Evolutionary conservation across 2,888 invertebrate genomes (phyloP), one percentile per base, ranked within the genome.

Genomic region (Scaptodrosophila latifasciaeformis): DNA sequence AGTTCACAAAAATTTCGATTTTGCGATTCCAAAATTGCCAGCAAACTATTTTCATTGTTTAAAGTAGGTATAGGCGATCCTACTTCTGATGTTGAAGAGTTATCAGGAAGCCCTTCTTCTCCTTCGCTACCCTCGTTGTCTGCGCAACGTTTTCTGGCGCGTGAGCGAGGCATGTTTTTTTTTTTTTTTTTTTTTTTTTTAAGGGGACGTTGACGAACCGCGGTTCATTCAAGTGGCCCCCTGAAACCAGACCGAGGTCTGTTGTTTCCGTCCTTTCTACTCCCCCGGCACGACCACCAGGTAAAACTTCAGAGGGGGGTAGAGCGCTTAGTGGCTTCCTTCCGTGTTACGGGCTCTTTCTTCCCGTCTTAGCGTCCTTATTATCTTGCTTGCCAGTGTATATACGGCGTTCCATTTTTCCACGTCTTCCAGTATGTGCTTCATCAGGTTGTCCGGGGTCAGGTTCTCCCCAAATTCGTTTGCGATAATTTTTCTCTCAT

Each of bases 131-230:
- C n/a, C n/a, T n/a, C n/a, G n/a, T n/a, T n/a, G n/a, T n/a, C n/a
- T n/a, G n/a, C n/a, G n/a, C n/a, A n/a, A n/a, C n/a, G n/a, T n/a
- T n/a, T n/a, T n/a, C n/a, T n/a, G n/a, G n/a, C n/a, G n/a, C n/a
- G n/a, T n/a, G n/a, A n/a, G n/a, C n/a, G n/a, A n/a, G n/a, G n/a
- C n/a, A n/a, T n/a, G n/a, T n/a, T n/a, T n/a, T n/a, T n/a, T n/a
- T n/a, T n/a, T n/a, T n/a, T 44, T 31, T 45, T 21, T 44, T 30
- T 44, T 7, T 44, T 30, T 15, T 31, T 45, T 18, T 30, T 17
- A 30, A 27, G 9, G 29, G 29, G 9, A 27, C 6, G 9, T 6
- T 9, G 29, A 9, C 29, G 29, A 5, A 27, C 29, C 29, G 29
- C 9, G n/a, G n/a, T n/a, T n/a, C n/a, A n/a, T n/a, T n/a, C n/a